Evolutionary conservation across 2,797 vertebrate species (phyloP).

Genomic region (Yasuhikotakia modesta): DNA sequence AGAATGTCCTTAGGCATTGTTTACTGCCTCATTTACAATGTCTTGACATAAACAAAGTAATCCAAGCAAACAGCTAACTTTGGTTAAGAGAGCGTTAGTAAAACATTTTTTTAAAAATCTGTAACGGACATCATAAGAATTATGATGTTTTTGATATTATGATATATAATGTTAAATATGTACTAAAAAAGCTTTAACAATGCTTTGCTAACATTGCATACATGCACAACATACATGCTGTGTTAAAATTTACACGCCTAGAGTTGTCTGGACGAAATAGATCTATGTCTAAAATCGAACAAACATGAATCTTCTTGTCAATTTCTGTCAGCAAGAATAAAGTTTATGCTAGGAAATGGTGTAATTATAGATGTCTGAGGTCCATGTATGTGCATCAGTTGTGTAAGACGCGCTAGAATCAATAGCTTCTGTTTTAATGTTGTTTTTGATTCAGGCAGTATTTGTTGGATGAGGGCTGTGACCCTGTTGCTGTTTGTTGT

Average conservation of each 20-base stretch:
- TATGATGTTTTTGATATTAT: too few species aligned
- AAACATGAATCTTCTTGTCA: not conserved
- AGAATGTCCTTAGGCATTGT: not conserved
- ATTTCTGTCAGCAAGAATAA: conserved; percentile 13
- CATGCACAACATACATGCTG: not conserved
- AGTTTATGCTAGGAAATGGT: not conserved
- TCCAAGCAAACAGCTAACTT: too few species aligned
- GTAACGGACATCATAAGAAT: too few species aligned
- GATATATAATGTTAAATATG: too few species aligned
- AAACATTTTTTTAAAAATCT: too few species aligned
- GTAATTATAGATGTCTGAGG: not conserved
- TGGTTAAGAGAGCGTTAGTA: too few species aligned
- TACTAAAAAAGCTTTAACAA: not conserved
- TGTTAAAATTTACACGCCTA: not conserved
- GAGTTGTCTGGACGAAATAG: not conserved
- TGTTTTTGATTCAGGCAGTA: not conserved
- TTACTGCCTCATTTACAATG: not conserved
- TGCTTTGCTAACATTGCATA: not conserved
- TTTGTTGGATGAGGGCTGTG: not conserved
- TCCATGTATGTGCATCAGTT: not conserved
- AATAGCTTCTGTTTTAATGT: not conserved
- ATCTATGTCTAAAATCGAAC: conserved; percentile 18
- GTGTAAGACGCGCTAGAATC: not conserved
- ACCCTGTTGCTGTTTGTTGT: not conserved
- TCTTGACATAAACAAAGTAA: not conserved